phyloP scores from a whole-genome alignment of 2,888 invertebrate species.

The Callimorpha dominula region DNA sequence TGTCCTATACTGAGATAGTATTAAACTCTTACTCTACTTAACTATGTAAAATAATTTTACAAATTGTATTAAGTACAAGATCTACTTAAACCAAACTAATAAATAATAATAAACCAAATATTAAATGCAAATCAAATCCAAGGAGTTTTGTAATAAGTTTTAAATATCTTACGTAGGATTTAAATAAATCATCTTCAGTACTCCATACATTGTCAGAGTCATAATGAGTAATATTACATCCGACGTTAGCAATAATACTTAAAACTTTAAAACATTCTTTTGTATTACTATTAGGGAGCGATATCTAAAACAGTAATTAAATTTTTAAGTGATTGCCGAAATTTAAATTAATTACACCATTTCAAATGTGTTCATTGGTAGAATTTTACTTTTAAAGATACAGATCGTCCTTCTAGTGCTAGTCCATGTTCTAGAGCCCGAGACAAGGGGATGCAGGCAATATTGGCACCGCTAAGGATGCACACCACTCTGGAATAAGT shows the following conservation, averaged over 20 bases:
- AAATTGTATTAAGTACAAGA: background rate
- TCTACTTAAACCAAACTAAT: no score
- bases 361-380: background rate
- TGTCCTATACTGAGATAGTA: no score
- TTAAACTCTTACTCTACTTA: no score
- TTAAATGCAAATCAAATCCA: background rate
- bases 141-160: background rate
- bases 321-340: background rate
- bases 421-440: constrained; percentile 59
- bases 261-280: constrained; percentile 42
- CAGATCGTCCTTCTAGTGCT: constrained; percentile 59
- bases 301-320: constrained; percentile 44
- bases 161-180: constrained; percentile 51
- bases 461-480: constrained; percentile 65
- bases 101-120: background rate
- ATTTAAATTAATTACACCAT: background rate
- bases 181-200: constrained; percentile 49
- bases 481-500: constrained; percentile 65
- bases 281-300: constrained; percentile 39
- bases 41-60: no score
- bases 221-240: constrained; percentile 52
- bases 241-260: constrained; percentile 55
- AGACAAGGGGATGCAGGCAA: constrained; percentile 50
- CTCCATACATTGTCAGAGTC: constrained; percentile 52
- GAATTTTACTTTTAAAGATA: constrained; percentile 58